Conservation (phyloP, 2,888 invertebrate genomes). For the Tachina lurida region DNA sequence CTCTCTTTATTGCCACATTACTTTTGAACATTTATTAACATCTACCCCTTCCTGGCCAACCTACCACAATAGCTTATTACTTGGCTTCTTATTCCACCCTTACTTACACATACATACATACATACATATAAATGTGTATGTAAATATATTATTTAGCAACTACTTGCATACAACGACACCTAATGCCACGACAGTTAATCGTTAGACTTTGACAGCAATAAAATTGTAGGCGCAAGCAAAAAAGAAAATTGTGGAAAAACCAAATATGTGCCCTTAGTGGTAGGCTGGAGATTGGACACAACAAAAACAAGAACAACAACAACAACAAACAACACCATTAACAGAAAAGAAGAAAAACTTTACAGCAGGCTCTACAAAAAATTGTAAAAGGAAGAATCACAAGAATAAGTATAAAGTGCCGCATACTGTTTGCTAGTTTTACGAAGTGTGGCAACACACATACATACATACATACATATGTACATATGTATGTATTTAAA, state of each 20-base stretch:
- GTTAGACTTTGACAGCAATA: slow-evolving; percentile 70
- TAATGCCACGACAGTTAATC: slow-evolving; percentile 71
- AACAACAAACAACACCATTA: slow-evolving; percentile 1
- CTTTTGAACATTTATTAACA: slow-evolving; percentile 12
- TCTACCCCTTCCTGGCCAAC: slow-evolving; percentile 32
- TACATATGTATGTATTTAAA: not conserved
- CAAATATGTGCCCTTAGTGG: slow-evolving; percentile 44
- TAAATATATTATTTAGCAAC: slow-evolving; percentile 40
- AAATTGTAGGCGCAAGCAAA: slow-evolving; percentile 69
- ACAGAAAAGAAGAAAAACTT: slow-evolving; percentile 34
- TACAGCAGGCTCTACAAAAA: not conserved
- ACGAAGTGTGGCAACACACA: slow-evolving; percentile 23
- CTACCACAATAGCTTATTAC: slow-evolving; percentile 68
- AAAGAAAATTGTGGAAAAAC: slow-evolving; percentile 24
- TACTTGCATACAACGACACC: slow-evolving; percentile 63
- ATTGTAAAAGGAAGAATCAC: slow-evolving; percentile 36
- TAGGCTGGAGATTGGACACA: slow-evolving; percentile 68
- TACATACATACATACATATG: slow-evolving; percentile 13
- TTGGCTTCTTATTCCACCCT: slow-evolving; percentile 62
- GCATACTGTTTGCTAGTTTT: slow-evolving; percentile 61
- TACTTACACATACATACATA: not conserved
- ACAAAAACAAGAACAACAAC: slow-evolving; percentile 3
- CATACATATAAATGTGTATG: not conserved
- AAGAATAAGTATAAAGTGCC: slow-evolving; percentile 64
- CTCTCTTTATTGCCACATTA: slow-evolving; percentile 40